Conservation (phyloP, 2,888 invertebrate species). For the Philhelius pedissequus region DNA sequence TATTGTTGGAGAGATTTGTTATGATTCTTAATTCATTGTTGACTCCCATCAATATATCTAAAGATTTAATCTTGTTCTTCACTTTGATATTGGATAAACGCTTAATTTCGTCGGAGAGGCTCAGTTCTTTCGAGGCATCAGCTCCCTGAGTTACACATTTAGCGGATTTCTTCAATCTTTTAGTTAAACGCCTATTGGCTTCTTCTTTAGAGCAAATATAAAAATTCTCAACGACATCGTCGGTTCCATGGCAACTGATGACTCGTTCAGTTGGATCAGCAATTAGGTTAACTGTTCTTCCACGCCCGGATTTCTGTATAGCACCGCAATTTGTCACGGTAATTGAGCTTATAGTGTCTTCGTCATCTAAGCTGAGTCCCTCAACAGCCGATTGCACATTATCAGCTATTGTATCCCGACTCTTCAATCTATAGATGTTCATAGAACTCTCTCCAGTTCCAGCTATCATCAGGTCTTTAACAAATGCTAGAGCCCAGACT, state of each 20-base stretch:
- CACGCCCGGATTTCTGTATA: constrained; percentile 87
- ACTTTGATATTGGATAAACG: constrained; percentile 84
- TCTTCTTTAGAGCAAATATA: constrained; percentile 88
- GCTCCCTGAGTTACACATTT: constrained; percentile 78
- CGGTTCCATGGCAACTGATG: constrained; percentile 90
- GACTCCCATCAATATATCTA: constrained; percentile 85
- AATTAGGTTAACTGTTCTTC: constrained; percentile 87
- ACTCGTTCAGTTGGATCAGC: constrained; percentile 86
- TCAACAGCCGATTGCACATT: constrained; percentile 79
- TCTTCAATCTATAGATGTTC: constrained; percentile 89
- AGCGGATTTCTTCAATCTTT: constrained; percentile 87
- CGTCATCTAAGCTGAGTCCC: constrained; percentile 75
- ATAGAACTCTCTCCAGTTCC: constrained; percentile 92
- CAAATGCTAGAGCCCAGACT: constrained; percentile 91
- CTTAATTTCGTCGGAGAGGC: constrained; percentile 86
- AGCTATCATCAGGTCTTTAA: constrained; percentile 91
- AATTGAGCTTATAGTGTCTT: constrained; percentile 81
- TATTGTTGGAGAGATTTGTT: constrained; percentile 86
- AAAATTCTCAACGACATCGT: constrained; percentile 90
- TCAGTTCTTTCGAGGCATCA: constrained; percentile 78
- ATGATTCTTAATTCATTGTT: constrained; percentile 86
- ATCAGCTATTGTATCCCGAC: constrained; percentile 80
- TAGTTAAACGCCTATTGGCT: constrained; percentile 84
- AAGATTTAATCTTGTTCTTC: constrained; percentile 85
- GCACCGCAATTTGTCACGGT: constrained; percentile 89